A percentile compares a stretch with the other conserved stretches of the same genome.
phyloP scores from a whole-genome alignment of 2,797 vertebrate species.

The Scyliorhinus canicula region DNA sequence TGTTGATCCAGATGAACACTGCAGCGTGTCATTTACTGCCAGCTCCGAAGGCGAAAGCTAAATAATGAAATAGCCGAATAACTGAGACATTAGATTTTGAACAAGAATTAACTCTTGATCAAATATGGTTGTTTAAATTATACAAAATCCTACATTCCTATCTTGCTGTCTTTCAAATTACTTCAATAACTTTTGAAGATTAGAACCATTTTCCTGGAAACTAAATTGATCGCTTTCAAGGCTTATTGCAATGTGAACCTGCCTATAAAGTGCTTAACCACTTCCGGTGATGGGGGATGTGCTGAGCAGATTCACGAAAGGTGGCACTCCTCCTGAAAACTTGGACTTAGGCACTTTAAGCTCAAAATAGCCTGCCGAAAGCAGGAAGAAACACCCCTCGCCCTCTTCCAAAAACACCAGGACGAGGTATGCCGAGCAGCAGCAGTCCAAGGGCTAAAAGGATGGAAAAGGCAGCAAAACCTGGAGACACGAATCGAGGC shows the following conservation, averaged over 20 bases:
- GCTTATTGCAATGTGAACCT: background rate
- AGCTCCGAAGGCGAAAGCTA: slow-evolving; percentile 21
- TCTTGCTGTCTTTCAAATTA: background rate
- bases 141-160: background rate
- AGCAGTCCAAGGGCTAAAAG: no score
- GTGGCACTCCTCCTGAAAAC: no score
- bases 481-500: no score
- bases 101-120: no score
- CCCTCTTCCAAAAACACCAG: no score
- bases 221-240: background rate
- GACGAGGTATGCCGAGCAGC: no score
- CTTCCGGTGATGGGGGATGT: no score
- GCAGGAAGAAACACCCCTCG: no score
- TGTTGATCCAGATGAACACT: background rate
- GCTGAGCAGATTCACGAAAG: no score
- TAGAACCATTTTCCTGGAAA: background rate
- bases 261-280: background rate
- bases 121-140: background rate
- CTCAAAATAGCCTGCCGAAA: no score
- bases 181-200: background rate
- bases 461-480: no score
- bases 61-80: background rate
- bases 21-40: slow-evolving; percentile 48
- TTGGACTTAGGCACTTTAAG: no score
- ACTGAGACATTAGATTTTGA: background rate